Evolutionary conservation across 2,797 vertebrate species (phyloP).

Genomic region (Microtus obscurus): DNA sequence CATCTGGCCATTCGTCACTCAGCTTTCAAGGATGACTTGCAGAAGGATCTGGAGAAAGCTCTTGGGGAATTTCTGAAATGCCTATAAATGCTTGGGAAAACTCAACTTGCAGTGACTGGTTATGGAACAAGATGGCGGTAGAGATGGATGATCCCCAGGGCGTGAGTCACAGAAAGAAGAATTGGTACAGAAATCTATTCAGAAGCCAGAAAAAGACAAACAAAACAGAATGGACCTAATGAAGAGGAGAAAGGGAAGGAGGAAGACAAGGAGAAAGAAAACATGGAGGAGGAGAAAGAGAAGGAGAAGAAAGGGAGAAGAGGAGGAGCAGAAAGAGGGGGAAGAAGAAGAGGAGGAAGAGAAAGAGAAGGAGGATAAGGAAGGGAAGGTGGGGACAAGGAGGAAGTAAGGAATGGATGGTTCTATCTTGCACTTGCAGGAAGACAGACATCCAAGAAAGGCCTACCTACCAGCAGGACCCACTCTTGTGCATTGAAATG

Average conservation of each 20-base stretch:
- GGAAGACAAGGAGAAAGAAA: background rate
- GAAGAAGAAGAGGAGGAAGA: background rate
- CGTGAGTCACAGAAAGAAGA: background rate
- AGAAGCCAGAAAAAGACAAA: background rate
- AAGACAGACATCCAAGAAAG: background rate
- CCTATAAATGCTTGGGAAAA: constrained; percentile 13
- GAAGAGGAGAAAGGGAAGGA: background rate
- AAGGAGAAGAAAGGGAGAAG: background rate
- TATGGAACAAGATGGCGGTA: background rate
- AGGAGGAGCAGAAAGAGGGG: background rate
- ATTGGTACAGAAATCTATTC: background rate
- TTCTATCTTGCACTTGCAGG: background rate
- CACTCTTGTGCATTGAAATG: background rate
- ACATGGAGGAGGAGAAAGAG: background rate
- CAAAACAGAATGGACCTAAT: background rate
- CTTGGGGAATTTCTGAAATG: constrained; percentile 48
- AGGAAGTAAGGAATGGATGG: background rate
- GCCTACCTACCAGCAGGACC: background rate
- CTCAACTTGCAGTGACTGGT: background rate
- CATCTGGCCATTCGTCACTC: background rate
- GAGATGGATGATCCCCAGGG: background rate
- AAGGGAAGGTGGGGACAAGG: background rate
- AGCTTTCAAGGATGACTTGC: constrained; percentile 48
- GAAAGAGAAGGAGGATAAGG: no score
- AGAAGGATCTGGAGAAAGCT: constrained; percentile 18